Conservation (phyloP, 2,113 vertebrate species). For the Cavia porcellus region DNA sequence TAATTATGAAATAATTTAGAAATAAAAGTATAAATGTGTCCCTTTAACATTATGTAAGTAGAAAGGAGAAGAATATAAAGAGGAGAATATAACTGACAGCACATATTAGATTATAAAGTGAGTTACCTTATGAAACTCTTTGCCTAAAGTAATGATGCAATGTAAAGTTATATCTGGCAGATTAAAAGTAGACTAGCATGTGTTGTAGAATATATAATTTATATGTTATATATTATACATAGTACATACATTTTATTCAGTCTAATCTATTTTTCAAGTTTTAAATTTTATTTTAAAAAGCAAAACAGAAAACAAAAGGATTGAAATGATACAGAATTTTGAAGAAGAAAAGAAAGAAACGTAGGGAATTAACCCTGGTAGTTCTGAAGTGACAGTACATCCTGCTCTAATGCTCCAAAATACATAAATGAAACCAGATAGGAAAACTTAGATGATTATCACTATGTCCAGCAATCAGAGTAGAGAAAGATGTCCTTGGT, state of each 20-base stretch:
- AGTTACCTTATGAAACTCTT: neutral
- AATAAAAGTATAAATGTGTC: neutral
- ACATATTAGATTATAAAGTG: neutral
- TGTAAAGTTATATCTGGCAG: neutral
- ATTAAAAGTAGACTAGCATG: neutral
- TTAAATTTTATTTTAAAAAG: too few species aligned
- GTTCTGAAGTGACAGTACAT: too few species aligned
- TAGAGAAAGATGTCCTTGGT: neutral
- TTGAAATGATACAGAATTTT: too few species aligned
- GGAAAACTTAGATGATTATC: neutral
- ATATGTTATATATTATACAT: neutral
- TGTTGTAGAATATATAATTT: neutral
- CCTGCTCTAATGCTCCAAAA: neutral
- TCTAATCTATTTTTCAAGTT: too few species aligned
- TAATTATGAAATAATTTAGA: slow-evolving; percentile 22
- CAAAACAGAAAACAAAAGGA: too few species aligned
- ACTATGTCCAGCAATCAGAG: neutral
- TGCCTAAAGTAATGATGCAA: neutral
- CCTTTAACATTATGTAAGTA: neutral
- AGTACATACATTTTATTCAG: too few species aligned
- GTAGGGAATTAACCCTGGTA: too few species aligned
- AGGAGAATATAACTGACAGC: neutral
- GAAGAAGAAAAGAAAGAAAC: too few species aligned
- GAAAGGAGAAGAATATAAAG: neutral
- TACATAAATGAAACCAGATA: neutral